Evolutionary conservation across 2,113 vertebrate genomes (phyloP).

Genomic region (Sula dactylatra): DNA sequence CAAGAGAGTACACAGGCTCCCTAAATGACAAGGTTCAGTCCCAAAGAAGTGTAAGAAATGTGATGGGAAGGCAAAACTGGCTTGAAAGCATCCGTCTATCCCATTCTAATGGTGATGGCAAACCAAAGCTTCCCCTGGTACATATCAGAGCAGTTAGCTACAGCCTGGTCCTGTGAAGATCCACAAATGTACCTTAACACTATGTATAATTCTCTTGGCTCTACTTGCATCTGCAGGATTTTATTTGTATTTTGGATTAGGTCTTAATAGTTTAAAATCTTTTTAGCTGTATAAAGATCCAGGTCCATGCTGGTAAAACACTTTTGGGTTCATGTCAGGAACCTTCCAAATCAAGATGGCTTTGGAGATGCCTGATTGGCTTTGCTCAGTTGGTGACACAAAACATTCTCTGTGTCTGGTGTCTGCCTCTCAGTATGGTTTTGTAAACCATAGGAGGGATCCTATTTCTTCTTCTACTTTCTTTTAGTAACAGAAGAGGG

Average conservation of each 20-base stretch:
- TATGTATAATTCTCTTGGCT: background rate
- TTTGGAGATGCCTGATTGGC: background rate
- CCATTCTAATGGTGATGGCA: background rate
- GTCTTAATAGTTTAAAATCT: background rate
- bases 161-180: background rate
- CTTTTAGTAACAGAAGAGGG: background rate
- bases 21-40: background rate
- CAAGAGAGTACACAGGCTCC: background rate
- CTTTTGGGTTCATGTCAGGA: background rate
- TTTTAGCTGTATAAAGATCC: background rate
- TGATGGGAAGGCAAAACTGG: background rate
- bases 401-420: background rate
- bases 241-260: background rate
- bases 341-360: background rate
- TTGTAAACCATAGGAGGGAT: background rate
- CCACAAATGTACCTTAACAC: background rate
- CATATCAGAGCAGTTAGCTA: background rate
- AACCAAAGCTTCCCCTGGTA: background rate
- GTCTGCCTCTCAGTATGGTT: background rate
- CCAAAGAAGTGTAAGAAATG: background rate
- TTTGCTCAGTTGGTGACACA: background rate
- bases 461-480: background rate
- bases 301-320: background rate
- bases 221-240: background rate
- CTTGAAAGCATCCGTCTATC: background rate